These are phyloP conservation scores for Eidolon helvum DNA, from an alignment of 2,113 vertebrate genomes.

Conservation along the genomic window DNA sequence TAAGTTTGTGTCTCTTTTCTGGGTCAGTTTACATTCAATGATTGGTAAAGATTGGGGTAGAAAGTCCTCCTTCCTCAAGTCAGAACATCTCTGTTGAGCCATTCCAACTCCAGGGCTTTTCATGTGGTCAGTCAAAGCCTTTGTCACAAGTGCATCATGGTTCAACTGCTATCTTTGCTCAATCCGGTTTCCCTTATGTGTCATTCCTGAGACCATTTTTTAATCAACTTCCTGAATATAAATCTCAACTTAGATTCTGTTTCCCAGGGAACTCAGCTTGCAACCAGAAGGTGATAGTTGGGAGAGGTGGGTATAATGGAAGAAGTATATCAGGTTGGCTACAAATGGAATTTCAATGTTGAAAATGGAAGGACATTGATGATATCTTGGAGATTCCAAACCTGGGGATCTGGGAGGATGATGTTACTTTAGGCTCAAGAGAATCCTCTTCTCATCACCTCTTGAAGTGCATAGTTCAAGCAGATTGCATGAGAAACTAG, in stretches of 20 bases:
- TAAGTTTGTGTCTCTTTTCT: not conserved
- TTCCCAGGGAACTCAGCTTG: not conserved
- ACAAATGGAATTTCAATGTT: not conserved
- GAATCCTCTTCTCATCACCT: not conserved
- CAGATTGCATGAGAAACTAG: not conserved
- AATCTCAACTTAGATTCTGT: not conserved
- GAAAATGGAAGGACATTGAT: not conserved
- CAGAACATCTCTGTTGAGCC: not conserved
- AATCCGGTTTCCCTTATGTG: not conserved
- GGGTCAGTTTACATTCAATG: not conserved
- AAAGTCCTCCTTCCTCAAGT: not conserved
- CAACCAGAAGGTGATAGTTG: not conserved
- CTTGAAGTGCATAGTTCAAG: not conserved
- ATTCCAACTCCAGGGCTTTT: not conserved
- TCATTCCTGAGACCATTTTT: not conserved
- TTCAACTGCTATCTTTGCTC: not conserved
- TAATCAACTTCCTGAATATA: not conserved
- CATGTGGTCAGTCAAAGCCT: not conserved
- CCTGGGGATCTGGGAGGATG: not conserved
- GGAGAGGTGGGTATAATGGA: not conserved
- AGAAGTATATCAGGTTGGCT: not conserved
- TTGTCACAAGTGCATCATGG: not conserved
- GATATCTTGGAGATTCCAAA: not conserved
- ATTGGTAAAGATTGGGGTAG: not conserved
- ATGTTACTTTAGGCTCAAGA: not conserved